Base-by-base conservation (phyloP, 2,797 vertebrate species). In the Propithecus deckenii region DNA sequence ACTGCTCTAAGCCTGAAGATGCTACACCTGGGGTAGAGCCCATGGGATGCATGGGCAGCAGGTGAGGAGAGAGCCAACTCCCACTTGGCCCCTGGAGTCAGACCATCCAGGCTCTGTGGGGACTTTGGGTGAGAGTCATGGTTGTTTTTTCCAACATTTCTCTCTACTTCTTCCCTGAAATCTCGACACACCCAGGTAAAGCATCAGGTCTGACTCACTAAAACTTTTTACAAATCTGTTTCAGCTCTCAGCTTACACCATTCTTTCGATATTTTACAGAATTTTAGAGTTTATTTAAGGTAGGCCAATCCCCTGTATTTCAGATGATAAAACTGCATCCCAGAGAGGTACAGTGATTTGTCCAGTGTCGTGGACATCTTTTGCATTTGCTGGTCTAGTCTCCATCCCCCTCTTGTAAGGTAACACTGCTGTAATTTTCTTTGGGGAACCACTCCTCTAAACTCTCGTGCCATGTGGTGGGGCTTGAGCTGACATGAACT, bases 181-280 rank as follows among this genome's bases (percentile, higher is more conserved):
- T 35, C 30, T 59, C 48, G 76, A 9, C 35, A n/a, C 3, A 28
- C 9, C 15, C 46, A 72, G 50, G 32, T 32, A n/a, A 90, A 80
- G 52, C 15, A 72, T 86, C 78, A 81, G 10, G 7, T 87, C 30
- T 59, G 67, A 87, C n/a, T 80, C 67, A 85, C n/a, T 61, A 74
- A 76, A 84, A 67, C 23, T 69, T 74, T 7, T 14, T 7, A 59
- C 48, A 46, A 35, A 80, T 46, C 20, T 38, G 18, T 85, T 85
- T 67, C 41, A 79, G 2, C 4, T 78, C 90, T 92, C 67, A 67
- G 35, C 48, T 72, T 43, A 25, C 67, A 67, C 23, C 20, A 85
- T 35, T 87, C 43, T 80, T 55, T 23, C n/a, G 12, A 17, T 48
- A 59, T 71, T 78, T 89, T 38, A 22, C 38, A 78, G 65, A 57